Evolutionary conservation across 2,797 vertebrate genomes (phyloP).

Genomic region (Chanos chanos): DNA sequence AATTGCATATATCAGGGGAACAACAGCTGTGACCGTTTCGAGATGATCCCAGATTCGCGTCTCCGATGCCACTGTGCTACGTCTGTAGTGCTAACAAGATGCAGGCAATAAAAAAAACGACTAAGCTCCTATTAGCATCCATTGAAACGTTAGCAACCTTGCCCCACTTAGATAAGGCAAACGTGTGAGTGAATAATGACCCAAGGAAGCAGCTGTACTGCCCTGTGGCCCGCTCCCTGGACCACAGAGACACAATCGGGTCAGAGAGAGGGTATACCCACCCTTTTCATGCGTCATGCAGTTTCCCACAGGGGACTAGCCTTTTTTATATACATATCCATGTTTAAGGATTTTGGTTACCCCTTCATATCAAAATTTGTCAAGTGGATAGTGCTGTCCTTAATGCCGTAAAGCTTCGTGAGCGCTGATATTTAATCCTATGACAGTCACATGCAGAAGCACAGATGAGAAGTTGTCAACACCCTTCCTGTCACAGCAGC

Average conservation of each 20-base stretch:
- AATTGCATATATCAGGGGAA: no score
- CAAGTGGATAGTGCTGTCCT: no score
- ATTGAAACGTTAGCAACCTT: conserved; percentile 23
- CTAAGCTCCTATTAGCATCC: conserved; percentile 20
- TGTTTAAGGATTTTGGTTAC: background rate
- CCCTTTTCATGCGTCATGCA: conserved; percentile 31
- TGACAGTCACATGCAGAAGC: no score
- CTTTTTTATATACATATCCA: conserved; percentile 33
- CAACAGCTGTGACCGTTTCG: no score
- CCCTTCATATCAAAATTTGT: no score
- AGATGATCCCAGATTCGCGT: background rate
- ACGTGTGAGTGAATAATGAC: conserved; percentile 52
- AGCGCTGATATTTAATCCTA: no score
- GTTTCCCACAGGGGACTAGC: conserved; percentile 6
- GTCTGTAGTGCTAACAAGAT: conserved; percentile 23
- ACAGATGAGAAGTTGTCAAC: no score
- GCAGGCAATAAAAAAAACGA: conserved; percentile 21
- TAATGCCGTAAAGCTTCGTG: no score
- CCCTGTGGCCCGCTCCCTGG: conserved; percentile 44
- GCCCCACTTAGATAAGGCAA: conserved; percentile 51
- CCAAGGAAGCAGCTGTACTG: conserved; percentile 41
- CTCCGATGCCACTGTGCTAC: conserved; percentile 4
- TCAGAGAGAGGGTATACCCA: conserved; percentile 40
- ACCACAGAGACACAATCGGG: conserved; percentile 52
- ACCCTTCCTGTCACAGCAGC: no score